Conservation (phyloP, 2,113 vertebrate species). For the Melanostigma gelatinosum region DNA sequence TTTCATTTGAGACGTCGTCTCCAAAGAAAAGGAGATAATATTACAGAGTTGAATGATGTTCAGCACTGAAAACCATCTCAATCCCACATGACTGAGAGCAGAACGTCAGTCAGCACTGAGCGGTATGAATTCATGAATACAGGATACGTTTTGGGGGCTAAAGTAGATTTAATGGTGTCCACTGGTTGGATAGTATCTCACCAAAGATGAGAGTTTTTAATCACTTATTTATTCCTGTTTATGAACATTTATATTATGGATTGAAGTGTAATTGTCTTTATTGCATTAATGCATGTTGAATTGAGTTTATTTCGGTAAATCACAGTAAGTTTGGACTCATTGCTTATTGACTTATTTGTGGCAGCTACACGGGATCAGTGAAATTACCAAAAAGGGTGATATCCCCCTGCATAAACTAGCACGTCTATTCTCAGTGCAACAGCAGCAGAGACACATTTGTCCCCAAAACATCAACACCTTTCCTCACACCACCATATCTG, state of each 20-base stretch:
- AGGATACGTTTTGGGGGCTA: neutral
- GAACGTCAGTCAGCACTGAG: neutral
- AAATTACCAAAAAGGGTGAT: neutral
- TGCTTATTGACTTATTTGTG: neutral
- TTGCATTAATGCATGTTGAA: neutral
- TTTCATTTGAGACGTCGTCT: neutral
- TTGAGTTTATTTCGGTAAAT: neutral
- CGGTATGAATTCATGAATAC: too few relatives aligned
- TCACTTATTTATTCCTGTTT: neutral
- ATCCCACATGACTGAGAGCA: constrained; percentile 4
- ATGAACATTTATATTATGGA: neutral
- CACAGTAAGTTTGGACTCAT: neutral
- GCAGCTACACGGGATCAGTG: neutral
- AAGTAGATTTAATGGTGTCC: neutral
- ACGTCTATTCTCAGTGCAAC: neutral
- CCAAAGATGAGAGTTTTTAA: neutral
- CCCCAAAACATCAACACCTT: neutral
- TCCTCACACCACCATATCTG: neutral
- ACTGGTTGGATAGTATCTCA: neutral
- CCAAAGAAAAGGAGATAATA: neutral
- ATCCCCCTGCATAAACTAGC: neutral
- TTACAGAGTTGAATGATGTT: neutral
- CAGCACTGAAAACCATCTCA: neutral
- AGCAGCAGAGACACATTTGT: too few relatives aligned
- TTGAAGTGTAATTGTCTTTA: neutral